Percentiles rank a stretch among this genome's conserved stretches.
phyloP scores from a whole-genome alignment of 2,888 invertebrate genomes.

The Limnephilus auricula region DNA sequence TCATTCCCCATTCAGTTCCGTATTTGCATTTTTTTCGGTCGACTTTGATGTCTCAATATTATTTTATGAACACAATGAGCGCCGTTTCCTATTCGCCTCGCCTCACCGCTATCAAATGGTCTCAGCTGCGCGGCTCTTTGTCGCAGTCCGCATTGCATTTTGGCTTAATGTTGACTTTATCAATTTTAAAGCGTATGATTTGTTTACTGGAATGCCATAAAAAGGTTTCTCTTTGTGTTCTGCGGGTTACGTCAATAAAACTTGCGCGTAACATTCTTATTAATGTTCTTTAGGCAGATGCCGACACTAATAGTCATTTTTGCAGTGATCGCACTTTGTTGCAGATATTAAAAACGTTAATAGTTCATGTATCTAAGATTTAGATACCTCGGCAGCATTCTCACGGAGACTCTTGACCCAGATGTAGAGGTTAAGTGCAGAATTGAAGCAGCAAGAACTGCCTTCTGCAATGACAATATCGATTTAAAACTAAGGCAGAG shows the following conservation, averaged over 20 bases:
- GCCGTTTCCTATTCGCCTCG: slow-evolving; percentile 53
- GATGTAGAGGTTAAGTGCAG: too few relatives aligned
- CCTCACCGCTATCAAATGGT: slow-evolving; percentile 41
- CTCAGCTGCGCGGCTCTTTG: slow-evolving; percentile 43
- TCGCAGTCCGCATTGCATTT: neutral
- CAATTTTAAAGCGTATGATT: slow-evolving; percentile 51
- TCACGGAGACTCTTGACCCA: too few relatives aligned
- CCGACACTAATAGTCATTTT: neutral
- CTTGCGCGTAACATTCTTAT: slow-evolving; percentile 4
- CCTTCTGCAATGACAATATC: too few relatives aligned
- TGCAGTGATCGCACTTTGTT: neutral
- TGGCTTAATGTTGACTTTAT: slow-evolving; percentile 39
- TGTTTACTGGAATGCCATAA: slow-evolving; percentile 43
- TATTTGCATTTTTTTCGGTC: slow-evolving; percentile 66
- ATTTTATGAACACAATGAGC: slow-evolving; percentile 59
- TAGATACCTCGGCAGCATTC: too few relatives aligned
- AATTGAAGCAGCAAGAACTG: too few relatives aligned
- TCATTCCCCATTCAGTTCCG: slow-evolving; percentile 56
- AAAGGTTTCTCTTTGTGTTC: slow-evolving; percentile 34
- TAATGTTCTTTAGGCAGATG: neutral
- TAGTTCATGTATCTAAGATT: too few relatives aligned
- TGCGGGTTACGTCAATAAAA: slow-evolving; percentile 9
- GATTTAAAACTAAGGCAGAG: too few relatives aligned
- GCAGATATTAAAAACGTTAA: neutral
- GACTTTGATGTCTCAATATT: slow-evolving; percentile 66